Base-by-base conservation (phyloP, 2,888 invertebrate species). In the Masnerella sp. region DNA sequence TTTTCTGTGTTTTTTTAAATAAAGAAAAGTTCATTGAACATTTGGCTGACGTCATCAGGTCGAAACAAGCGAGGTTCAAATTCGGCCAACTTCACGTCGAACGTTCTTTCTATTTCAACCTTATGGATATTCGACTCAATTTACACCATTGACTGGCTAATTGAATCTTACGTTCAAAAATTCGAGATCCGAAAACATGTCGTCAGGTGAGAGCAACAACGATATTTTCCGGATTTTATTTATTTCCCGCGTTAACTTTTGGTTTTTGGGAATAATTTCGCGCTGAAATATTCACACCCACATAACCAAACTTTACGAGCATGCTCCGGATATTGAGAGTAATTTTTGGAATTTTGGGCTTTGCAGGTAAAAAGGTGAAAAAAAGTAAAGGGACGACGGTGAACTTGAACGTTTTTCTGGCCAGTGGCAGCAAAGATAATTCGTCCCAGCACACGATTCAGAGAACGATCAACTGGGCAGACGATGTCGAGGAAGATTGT, bases 301-400 rank as follows among this genome's bases (percentile, higher is more conserved):
- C 84, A 81, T 85, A 85, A 85, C 85, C 85, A 84, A 83, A 84
- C 81, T 78, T 75, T 47, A 47, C 78, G 74, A 80, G 80, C 85
- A 85, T 85, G 85, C 82, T 81, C 79, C 82, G 38, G 70, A 77
- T 78, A 80, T 80, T 78, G 77, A 52, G 49, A n/a, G 30, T 49
- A 36, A 3, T 45, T 7, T 18, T n/a, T n/a, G n/a, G n/a, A n/a
- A n/a, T n/a, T n/a, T n/a, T n/a, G n/a, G n/a, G n/a, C n/a, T n/a
- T n/a, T n/a, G 82, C 56, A 90, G 94, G 94, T 91, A 89, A 96
- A 93, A 91, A 96, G 94, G 90, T 92, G 90, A 88, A 95, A 93
- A 90, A 96, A 94, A 90, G 90, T 91, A 88, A 86, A 77, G 78
- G 95, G 87, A 94, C 93, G 87, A 93, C 94, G 76, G 88, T 96